Percentiles rank a stretch among this genome's conserved stretches.
Conservation (phyloP, 2,113 vertebrate genomes). For the Sprattus sprattus region DNA sequence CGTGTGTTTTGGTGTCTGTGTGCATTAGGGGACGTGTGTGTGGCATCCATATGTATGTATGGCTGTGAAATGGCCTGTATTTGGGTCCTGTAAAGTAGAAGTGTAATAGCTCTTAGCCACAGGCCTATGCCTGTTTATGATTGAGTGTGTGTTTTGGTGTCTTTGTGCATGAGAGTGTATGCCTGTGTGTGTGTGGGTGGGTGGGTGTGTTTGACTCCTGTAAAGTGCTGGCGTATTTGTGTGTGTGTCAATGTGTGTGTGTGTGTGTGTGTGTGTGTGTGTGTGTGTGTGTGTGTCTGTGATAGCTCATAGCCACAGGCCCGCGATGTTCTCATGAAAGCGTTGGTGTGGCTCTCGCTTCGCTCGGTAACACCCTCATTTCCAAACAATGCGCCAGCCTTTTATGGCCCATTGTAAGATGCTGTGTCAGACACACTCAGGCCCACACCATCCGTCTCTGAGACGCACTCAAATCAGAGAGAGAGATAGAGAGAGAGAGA, state of each 20-base stretch:
- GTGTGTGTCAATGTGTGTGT: neutral
- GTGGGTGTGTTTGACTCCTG: neutral
- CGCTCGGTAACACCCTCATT: constrained; percentile 29
- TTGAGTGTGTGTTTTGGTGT: neutral
- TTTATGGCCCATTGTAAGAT: constrained; percentile 60
- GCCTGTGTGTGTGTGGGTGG: neutral
- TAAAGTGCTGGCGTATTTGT: neutral
- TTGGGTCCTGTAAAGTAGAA: too few relatives aligned
- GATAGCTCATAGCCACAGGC: neutral
- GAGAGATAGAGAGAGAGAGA: neutral
- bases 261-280: neutral
- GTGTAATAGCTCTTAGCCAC: too few relatives aligned
- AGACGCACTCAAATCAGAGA: neutral
- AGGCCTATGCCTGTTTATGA: neutral
- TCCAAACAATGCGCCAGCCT: constrained; percentile 49
- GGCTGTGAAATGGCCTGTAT: neutral
- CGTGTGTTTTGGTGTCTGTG: neutral
- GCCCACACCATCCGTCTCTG: neutral
- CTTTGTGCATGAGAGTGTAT: neutral
- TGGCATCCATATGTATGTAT: neutral
- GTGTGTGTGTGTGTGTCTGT: neutral
- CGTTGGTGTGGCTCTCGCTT: neutral
- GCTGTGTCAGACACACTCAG: constrained; percentile 46
- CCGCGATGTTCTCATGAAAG: neutral
- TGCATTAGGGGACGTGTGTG: neutral